Evolutionary conservation across 2,797 vertebrate genomes (phyloP).

Genomic region (Morelia viridis): DNA sequence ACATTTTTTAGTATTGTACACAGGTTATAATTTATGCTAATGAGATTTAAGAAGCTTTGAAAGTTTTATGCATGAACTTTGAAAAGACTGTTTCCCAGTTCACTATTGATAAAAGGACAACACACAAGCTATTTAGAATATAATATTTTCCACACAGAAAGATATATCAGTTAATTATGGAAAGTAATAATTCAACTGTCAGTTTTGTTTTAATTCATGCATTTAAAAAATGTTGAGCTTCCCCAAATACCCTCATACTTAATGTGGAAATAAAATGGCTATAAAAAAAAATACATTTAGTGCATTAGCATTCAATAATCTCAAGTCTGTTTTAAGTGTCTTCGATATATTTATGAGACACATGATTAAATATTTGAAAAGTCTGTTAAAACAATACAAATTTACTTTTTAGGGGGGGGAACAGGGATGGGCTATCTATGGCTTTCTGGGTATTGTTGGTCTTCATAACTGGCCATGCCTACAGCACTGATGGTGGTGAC

Average conservation of each 20-base stretch:
- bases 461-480: neutral
- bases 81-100: constrained; percentile 33
- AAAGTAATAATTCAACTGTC: constrained; percentile 13
- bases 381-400: neutral
- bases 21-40: constrained; percentile 38
- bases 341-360: constrained; percentile 8
- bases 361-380: neutral
- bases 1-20: constrained; percentile 41
- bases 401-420: neutral
- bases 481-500: too few relatives aligned
- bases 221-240: constrained; percentile 16
- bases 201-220: constrained; percentile 20
- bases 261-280: constrained; percentile 14
- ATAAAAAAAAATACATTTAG: neutral
- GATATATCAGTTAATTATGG: constrained; percentile 14
- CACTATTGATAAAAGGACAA: constrained; percentile 30
- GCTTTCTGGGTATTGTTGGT: neutral
- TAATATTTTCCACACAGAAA: constrained; percentile 27
- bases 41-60: constrained; percentile 35
- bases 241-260: neutral
- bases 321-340: constrained; percentile 8
- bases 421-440: neutral
- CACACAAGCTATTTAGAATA: constrained; percentile 24
- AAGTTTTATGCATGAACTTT: constrained; percentile 45
- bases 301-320: constrained; percentile 10